Percentiles rank a stretch among this genome's conserved stretches.
Conservation (phyloP, 2,797 vertebrate species). For the Sebastes trivittatus region DNA sequence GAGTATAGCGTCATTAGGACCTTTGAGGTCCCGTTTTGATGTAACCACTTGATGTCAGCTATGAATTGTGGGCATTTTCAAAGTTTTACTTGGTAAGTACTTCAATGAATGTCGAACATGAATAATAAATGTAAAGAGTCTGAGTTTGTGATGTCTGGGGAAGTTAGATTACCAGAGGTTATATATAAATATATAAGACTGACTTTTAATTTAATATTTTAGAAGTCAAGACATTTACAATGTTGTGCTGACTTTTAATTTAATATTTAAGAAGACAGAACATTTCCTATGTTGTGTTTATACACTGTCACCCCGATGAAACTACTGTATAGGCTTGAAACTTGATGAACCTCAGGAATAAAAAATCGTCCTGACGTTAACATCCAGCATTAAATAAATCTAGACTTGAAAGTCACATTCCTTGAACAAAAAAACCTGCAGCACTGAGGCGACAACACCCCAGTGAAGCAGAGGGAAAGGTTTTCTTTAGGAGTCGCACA, state of each 20-base stretch:
- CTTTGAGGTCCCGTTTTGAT: conserved; percentile 74
- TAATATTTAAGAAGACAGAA: neutral
- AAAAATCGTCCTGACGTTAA: conserved; percentile 7
- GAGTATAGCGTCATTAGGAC: conserved; percentile 71
- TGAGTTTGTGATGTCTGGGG: conserved; percentile 37
- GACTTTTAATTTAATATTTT: conserved; percentile 6
- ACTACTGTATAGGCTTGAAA: neutral
- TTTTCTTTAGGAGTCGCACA: conserved; percentile 1
- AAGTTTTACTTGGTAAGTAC: conserved; percentile 60
- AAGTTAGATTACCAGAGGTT: conserved; percentile 37
- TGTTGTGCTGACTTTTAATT: neutral
- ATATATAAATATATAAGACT: conserved; percentile 2
- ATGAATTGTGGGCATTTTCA: conserved; percentile 65
- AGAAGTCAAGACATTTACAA: neutral
- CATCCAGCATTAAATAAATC: conserved; percentile 5
- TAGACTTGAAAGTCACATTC: conserved; percentile 13
- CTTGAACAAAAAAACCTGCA: conserved; percentile 8
- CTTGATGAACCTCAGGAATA: neutral
- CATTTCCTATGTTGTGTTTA: neutral
- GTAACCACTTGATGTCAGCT: conserved; percentile 69
- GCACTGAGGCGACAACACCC: neutral
- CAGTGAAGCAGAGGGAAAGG: neutral
- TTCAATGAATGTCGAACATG: conserved; percentile 67
- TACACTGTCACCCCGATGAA: neutral
- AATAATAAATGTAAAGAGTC: conserved; percentile 67